Percentiles rank a stretch among this genome's conserved stretches.
Evolutionary conservation across 2,113 vertebrate species (phyloP).

Genomic region (Hemiscyllium ocellatum): DNA sequence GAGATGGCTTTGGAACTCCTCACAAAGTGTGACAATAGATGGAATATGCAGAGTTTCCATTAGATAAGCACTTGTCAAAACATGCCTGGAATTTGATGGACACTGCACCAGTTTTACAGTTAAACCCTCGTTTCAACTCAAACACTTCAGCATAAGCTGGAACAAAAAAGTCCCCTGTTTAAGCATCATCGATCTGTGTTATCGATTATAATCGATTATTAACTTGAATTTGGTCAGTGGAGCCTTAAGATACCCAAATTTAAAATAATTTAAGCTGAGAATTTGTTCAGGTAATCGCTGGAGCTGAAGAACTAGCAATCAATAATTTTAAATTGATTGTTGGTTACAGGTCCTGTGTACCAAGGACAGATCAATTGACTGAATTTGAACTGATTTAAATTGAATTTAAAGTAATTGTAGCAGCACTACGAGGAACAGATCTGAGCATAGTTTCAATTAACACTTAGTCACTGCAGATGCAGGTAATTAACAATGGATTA

Average conservation of each 20-base stretch:
- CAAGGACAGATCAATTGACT: background rate
- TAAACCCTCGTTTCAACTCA: background rate
- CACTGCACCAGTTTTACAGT: background rate
- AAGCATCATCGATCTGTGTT: background rate
- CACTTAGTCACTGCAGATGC: background rate
- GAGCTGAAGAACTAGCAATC: background rate
- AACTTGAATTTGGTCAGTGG: too few species aligned
- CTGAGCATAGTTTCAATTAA: background rate
- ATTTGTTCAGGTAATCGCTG: background rate
- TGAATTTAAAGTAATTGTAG: background rate
- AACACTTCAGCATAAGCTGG: background rate
- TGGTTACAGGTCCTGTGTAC: background rate
- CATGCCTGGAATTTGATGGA: background rate
- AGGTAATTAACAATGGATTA: background rate
- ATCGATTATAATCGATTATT: background rate
- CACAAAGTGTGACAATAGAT: background rate
- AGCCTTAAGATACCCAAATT: background rate
- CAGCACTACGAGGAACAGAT: background rate
- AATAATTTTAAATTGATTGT: background rate
- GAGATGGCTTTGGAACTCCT: background rate
- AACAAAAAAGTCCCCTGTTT: background rate
- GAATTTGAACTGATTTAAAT: background rate
- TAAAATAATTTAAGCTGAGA: constrained; percentile 5
- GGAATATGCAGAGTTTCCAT: background rate
- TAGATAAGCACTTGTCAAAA: background rate